Percentiles rank a stretch among this genome's conserved stretches.
Conservation (phyloP, 1,140 invertebrate species). For the Drosophila grimshawi region DNA sequence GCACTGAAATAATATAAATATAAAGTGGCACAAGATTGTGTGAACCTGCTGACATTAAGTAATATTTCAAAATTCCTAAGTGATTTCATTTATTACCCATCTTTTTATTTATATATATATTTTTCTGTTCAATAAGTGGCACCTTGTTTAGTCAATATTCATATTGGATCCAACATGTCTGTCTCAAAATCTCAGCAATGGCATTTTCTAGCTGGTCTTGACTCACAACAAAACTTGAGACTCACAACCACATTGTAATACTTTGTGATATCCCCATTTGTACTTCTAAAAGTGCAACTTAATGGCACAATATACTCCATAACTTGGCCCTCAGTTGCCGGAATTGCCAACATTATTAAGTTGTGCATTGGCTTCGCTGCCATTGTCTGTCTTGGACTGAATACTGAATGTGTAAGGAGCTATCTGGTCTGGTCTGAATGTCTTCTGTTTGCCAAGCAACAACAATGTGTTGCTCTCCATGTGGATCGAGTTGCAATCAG, state of each 20-base stretch:
- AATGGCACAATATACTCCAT: conserved; percentile 36
- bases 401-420: not conserved
- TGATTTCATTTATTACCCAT: no score
- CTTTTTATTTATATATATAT: no score
- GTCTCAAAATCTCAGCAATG: no score
- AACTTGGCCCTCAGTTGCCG: conserved; percentile 9
- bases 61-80: no score
- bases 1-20: no score
- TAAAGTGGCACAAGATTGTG: no score
- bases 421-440: conserved; percentile 1
- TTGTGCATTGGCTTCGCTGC: conserved; percentile 12
- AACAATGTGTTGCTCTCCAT: conserved; percentile 6
- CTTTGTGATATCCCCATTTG: not conserved
- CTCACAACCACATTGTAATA: no score
- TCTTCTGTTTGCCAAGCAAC: conserved; percentile 13
- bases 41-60: no score
- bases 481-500: conserved; percentile 17
- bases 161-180: no score
- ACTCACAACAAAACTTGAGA: not conserved
- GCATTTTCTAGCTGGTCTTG: not conserved
- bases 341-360: conserved; percentile 29
- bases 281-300: conserved; percentile 17
- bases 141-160: no score
- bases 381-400: not conserved
- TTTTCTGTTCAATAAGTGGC: no score